Evolutionary conservation across 2,888 invertebrate genomes (phyloP), one percentile per base, ranked within the genome.

Genomic region (Stenolophus ochropezus): DNA sequence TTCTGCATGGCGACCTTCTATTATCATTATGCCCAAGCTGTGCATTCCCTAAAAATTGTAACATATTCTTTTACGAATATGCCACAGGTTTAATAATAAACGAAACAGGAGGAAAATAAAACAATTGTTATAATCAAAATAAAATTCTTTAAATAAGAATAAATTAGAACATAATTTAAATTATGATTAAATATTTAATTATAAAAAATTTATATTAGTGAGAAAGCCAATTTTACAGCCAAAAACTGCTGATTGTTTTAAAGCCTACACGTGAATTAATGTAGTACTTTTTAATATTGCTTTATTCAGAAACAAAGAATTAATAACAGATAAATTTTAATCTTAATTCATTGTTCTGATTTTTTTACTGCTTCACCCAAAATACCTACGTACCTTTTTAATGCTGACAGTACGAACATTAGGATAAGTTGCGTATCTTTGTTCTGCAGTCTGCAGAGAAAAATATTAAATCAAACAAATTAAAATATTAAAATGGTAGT

Each of bases 1-100:
- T 89, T 97, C 97, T 69, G 95, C 94, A 90, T 97, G 97, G 85
- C 96, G 95, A 82, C 97, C 97, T 88, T 97, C 97, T 89, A 97
- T 97, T 87, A 97, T 96, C 97, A 97, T 97, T 87, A 97, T 96
- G 83, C 97, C 97, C 84, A 97, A 91, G 82, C 96, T 96, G 83
- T 94, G 93, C 82, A 92, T 92, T 85, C 94, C 94, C 94, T 95
- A 91, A 83, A 90, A 89, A 78, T 58, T 73, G 73, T 25, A 73
- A 73, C 73, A 73, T 73, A 73, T 49, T 49, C 73, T 33, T 49
- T 73, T 73, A 73, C 73, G 73, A 73, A 47, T 5, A 69, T 69
- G 73, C 73, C 49, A 73, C 73, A 73, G 49, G 21, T 21, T 21
- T n/a, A 47, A 73, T 49, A 49, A 49, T 49, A 47, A 73, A 69